A percentile compares a stretch with the other conserved stretches of the same genome.
These are phyloP conservation scores for Himalopsyche phryganea DNA, from an alignment of 1,140 invertebrate species.

Conservation along the genomic window DNA sequence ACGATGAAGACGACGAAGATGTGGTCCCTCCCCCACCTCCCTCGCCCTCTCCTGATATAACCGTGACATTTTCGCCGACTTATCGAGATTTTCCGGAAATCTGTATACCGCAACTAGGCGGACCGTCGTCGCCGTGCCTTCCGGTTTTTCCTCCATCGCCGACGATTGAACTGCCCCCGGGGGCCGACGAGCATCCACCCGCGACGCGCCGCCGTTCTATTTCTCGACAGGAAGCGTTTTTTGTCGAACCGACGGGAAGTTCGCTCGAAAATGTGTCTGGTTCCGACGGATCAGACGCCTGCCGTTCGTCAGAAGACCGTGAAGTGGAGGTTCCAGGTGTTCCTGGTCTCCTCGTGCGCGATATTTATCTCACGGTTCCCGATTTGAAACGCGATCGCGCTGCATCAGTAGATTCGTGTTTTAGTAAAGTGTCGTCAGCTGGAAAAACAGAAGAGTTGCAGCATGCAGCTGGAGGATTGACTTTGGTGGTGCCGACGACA, in stretches of 20 bases:
- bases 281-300: conserved; percentile 42
- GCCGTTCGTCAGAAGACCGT: conserved; percentile 39
- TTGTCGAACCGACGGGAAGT: conserved; percentile 64
- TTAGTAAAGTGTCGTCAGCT: conserved; percentile 65
- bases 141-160: conserved; percentile 39
- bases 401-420: conserved; percentile 79
- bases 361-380: conserved; percentile 78
- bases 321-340: conserved; percentile 43
- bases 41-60: conserved; percentile 52
- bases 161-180: conserved; percentile 53
- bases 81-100: conserved; percentile 43
- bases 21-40: conserved; percentile 42
- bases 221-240: conserved; percentile 76
- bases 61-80: conserved; percentile 65
- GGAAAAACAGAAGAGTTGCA: conserved; percentile 65
- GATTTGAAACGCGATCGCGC: conserved; percentile 77
- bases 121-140: conserved; percentile 43
- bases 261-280: conserved; percentile 58
- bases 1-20: conserved; percentile 50
- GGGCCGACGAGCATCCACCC: conserved; percentile 43
- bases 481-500: conserved; percentile 62
- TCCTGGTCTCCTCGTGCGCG: conserved; percentile 52
- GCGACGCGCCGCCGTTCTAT: conserved; percentile 59
- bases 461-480: conserved; percentile 54
- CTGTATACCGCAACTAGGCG: conserved; percentile 52